Conservation (phyloP, 2,888 invertebrate species). For the Synergus japonicus region DNA sequence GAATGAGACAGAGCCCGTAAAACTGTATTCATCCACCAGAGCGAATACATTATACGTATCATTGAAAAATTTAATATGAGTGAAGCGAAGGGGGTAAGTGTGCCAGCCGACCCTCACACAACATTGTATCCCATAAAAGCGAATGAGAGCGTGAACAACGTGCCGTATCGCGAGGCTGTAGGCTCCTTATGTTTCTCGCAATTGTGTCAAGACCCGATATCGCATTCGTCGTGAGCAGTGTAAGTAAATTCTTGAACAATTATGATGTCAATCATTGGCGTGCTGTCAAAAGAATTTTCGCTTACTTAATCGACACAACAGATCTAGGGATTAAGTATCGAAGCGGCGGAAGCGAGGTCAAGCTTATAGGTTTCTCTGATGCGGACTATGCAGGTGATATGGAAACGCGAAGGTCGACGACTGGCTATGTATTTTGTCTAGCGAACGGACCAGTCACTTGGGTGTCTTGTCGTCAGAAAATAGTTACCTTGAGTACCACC, state of each 20-base stretch:
- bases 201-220: conserved; percentile 53
- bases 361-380: conserved; percentile 27
- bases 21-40: conserved; percentile 6
- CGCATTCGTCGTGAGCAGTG: conserved; percentile 52
- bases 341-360: neutral
- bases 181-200: conserved; percentile 57
- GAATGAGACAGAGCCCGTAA: conserved; percentile 8
- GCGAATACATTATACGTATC: neutral
- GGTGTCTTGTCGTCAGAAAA: conserved; percentile 39
- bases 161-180: conserved; percentile 57
- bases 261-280: conserved; percentile 28
- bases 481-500: conserved; percentile 43
- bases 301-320: neutral
- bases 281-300: conserved; percentile 38
- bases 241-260: conserved; percentile 50
- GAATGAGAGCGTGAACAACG: conserved; percentile 8
- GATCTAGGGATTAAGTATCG: neutral
- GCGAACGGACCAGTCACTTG: conserved; percentile 34
- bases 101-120: conserved; percentile 39
- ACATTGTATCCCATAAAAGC: conserved; percentile 34
- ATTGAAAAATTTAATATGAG: neutral
- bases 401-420: conserved; percentile 51
- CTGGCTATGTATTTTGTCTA: conserved; percentile 48
- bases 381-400: conserved; percentile 48
- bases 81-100: neutral